phyloP scores from a whole-genome alignment of 2,797 vertebrate genomes.

The Aeoliscus strigatus region DNA sequence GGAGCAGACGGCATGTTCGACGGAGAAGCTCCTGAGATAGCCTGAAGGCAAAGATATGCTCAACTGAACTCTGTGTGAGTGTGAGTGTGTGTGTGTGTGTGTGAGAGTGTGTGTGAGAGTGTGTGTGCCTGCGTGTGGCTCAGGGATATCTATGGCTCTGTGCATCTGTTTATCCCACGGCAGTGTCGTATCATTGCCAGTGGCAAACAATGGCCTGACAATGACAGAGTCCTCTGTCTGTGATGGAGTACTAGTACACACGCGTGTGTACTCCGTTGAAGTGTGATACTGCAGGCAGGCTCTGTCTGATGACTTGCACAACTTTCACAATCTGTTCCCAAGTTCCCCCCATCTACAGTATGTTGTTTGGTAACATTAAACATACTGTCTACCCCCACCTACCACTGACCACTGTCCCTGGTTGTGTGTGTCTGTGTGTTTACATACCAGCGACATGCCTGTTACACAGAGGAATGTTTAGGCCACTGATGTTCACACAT shows the following conservation, averaged over 20 bases:
- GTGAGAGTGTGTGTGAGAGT: constrained; percentile 3
- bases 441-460: too few species aligned
- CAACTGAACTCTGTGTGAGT: too few species aligned
- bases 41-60: constrained; percentile 60
- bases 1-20: constrained; percentile 42
- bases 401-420: too few species aligned
- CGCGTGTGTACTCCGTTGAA: constrained; percentile 17
- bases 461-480: constrained; percentile 56
- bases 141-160: constrained; percentile 56
- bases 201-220: constrained; percentile 62
- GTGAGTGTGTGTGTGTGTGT: constrained; percentile 13
- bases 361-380: too few species aligned
- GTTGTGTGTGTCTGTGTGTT: too few species aligned
- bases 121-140: constrained; percentile 37
- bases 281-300: neutral
- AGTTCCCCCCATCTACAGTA: too few species aligned
- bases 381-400: too few species aligned
- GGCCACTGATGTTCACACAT: constrained; percentile 34
- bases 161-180: constrained; percentile 65
- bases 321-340: too few species aligned
- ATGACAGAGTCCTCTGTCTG: constrained; percentile 56
- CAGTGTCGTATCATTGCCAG: constrained; percentile 59
- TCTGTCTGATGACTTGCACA: too few species aligned
- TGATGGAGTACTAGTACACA: constrained; percentile 39
- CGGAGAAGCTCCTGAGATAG: constrained; percentile 42